Conservation (phyloP, 2,888 invertebrate genomes). For the Aelia acuminata region DNA sequence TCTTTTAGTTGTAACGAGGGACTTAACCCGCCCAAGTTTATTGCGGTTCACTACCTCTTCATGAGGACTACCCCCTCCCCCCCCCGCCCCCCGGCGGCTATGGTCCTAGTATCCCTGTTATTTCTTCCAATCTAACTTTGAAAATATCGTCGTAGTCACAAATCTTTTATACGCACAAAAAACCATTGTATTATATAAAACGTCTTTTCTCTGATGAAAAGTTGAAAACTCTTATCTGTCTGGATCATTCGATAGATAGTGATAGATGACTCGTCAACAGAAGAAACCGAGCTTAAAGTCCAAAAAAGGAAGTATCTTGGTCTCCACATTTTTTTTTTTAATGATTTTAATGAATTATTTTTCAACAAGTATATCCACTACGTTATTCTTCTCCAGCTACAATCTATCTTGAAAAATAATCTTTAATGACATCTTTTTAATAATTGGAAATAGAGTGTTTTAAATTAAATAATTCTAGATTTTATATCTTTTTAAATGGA, state of each 20-base stretch:
- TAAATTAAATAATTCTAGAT: no score
- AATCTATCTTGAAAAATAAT: no score
- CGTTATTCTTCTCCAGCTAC: no score
- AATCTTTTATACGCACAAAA: not conserved
- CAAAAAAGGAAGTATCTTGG: no score
- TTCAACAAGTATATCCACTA: no score
- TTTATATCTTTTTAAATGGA: no score
- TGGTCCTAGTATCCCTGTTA: not conserved
- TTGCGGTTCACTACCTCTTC: not conserved
- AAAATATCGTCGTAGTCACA: not conserved
- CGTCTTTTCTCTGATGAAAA: not conserved
- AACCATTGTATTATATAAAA: not conserved
- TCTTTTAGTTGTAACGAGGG: conserved; percentile 13
- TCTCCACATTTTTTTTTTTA: no score
- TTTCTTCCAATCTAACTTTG: not conserved
- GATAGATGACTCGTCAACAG: not conserved
- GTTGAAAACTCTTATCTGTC: not conserved
- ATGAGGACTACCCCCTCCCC: not conserved
- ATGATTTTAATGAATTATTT: no score
- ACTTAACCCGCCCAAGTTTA: not conserved
- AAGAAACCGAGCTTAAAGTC: not conserved
- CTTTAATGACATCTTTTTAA: no score
- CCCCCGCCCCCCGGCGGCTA: not conserved
- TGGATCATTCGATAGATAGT: not conserved
- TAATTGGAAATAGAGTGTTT: no score